phyloP scores from a whole-genome alignment of 2,113 vertebrate genomes.

The Apistogramma diplotaenia region DNA sequence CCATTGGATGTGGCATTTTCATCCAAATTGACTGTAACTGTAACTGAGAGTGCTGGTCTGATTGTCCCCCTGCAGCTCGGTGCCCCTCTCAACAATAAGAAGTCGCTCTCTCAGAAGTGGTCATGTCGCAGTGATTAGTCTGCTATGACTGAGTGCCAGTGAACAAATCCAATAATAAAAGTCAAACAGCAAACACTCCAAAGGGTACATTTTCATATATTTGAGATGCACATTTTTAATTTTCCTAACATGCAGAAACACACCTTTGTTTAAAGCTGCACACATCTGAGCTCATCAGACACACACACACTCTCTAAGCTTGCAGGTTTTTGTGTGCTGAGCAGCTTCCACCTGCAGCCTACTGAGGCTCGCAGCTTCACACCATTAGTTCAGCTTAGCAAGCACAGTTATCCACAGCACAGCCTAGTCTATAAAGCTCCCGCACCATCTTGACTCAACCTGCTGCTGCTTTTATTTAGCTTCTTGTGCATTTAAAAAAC shows the following conservation, averaged over 20 bases:
- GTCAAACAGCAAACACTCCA: conserved; percentile 28
- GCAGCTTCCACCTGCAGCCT: conserved; percentile 57
- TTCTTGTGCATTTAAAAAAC: neutral
- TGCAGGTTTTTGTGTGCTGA: conserved; percentile 24
- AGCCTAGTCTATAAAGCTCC: conserved; percentile 19
- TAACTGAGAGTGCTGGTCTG: conserved; percentile 45
- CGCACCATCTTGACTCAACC: conserved; percentile 42
- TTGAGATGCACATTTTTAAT: conserved; percentile 24
- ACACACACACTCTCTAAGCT: neutral
- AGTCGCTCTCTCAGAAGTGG: conserved; percentile 46
- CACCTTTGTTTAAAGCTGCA: conserved; percentile 14
- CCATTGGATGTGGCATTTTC: conserved; percentile 50
- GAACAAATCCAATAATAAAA: conserved; percentile 45
- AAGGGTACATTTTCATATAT: conserved; percentile 32
- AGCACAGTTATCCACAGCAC: conserved; percentile 30
- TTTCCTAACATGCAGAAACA: conserved; percentile 4
- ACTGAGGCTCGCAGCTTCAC: conserved; percentile 56
- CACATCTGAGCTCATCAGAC: conserved; percentile 2
- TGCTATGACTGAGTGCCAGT: conserved; percentile 22
- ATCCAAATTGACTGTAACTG: conserved; percentile 54
- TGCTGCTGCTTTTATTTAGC: neutral
- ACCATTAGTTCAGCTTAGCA: conserved; percentile 64
- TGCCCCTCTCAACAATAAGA: conserved; percentile 48
- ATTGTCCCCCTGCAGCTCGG: conserved; percentile 43
- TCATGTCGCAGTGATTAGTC: conserved; percentile 51